These are phyloP conservation scores for Spilogale gracilis DNA, from an alignment of 2,113 vertebrate genomes.

Conservation along the genomic window DNA sequence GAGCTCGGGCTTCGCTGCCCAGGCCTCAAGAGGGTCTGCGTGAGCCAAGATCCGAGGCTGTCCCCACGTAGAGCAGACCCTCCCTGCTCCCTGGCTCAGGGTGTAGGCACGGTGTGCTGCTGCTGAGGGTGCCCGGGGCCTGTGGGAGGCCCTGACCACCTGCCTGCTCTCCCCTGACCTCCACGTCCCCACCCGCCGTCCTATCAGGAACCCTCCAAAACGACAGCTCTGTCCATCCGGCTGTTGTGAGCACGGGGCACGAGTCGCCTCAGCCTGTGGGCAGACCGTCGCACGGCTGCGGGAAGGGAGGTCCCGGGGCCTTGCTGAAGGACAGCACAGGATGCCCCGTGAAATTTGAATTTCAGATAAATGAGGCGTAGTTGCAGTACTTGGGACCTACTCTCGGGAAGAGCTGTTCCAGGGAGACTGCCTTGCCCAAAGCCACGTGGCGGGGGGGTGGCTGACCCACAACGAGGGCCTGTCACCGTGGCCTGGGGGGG, in stretches of 20 bases:
- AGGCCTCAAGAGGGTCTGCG: not conserved
- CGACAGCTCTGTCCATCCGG: too few relatives aligned
- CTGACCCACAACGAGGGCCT: not conserved
- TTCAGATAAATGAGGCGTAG: not conserved
- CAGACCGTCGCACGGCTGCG: not conserved
- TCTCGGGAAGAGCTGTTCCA: not conserved
- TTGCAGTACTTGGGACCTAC: not conserved
- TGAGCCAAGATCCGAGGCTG: not conserved
- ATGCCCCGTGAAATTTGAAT: not conserved
- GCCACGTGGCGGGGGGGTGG: not conserved
- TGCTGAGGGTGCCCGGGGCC: not conserved
- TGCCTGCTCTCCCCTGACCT: not conserved
- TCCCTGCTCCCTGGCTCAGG: not conserved
- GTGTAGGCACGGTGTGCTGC: not conserved
- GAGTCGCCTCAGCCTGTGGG: not conserved
- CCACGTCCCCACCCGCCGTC: not conserved
- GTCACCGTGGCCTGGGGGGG: not conserved
- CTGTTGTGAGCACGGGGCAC: not conserved
- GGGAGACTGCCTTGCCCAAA: not conserved
- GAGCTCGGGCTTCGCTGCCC: not conserved
- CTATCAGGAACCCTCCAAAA: not conserved
- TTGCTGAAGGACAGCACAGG: not conserved
- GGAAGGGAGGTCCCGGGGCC: not conserved
- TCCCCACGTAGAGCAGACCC: rapidly evolving
- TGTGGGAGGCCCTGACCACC: not conserved